Conservation (phyloP, 53 echinoderm and acorn worm species). For the Echinarachnius parma region DNA sequence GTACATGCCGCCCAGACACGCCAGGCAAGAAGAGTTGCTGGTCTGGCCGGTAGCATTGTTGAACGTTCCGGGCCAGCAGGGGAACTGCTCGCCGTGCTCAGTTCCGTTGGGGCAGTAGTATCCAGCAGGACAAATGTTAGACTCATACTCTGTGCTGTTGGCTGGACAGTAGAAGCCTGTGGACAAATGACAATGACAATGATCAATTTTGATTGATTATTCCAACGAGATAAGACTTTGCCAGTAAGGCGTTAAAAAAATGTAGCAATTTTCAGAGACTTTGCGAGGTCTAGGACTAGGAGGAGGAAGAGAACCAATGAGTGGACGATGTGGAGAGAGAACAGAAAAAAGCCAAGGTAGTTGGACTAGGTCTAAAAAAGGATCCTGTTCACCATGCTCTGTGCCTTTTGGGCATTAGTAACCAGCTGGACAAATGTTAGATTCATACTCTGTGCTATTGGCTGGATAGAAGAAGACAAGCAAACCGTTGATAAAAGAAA, state of each 20-base stretch:
- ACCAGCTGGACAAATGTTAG: constrained; percentile 74
- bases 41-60: constrained; percentile 67
- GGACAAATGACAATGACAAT: background rate
- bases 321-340: no score
- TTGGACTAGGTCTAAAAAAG: no score
- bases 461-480: constrained; percentile 84
- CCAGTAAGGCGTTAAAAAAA: no score
- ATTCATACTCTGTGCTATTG: constrained; percentile 78
- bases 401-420: constrained; percentile 89
- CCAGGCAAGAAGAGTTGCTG: constrained; percentile 67
- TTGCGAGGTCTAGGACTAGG: no score
- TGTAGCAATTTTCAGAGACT: no score
- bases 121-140: constrained; percentile 74
- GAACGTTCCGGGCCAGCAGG: constrained; percentile 83
- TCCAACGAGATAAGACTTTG: no score
- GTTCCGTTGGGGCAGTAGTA: constrained; percentile 89
- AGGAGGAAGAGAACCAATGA: no score
- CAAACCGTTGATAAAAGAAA: no score
- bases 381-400: constrained; percentile 65
- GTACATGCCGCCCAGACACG: constrained; percentile 82
- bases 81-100: constrained; percentile 67
- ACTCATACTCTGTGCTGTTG: constrained; percentile 78
- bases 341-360: no score
- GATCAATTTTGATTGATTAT: no score
- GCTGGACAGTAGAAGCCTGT: constrained; percentile 83